A percentile compares a stretch with the other conserved stretches of the same genome.
Conservation (phyloP, 2,113 vertebrate species). For the Dendrocopos noguchii region DNA sequence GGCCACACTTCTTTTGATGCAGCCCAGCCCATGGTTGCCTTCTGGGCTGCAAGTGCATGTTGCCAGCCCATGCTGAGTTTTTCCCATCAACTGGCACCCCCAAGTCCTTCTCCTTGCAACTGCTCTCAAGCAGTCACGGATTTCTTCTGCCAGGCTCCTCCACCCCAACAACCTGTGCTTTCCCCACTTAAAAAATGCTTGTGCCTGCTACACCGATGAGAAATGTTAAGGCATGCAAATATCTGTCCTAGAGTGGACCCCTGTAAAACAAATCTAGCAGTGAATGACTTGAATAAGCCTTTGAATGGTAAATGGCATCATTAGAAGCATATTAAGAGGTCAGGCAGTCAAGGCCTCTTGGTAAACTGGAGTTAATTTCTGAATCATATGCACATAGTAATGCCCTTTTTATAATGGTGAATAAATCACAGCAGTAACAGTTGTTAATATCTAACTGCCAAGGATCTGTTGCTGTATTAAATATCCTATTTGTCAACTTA, state of each 20-base stretch:
- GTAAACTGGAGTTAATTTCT: slow-evolving; percentile 98
- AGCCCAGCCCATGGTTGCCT: too few species aligned
- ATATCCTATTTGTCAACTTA: slow-evolving; percentile 97
- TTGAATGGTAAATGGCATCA: slow-evolving; percentile 95
- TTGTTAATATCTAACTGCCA: slow-evolving; percentile 99
- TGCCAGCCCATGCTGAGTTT: too few species aligned
- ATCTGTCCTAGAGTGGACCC: slow-evolving; percentile 70
- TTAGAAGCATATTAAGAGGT: slow-evolving; percentile 99
- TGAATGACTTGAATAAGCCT: slow-evolving; percentile 84
- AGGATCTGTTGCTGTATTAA: slow-evolving; percentile 88
- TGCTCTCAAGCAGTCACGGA: too few species aligned
- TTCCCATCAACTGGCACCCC: too few species aligned
- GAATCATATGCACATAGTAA: slow-evolving; percentile 94
- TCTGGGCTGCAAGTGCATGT: too few species aligned
- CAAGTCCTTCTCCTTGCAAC: too few species aligned
- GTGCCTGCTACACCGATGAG: neutral
- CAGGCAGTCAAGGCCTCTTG: slow-evolving; percentile 90
- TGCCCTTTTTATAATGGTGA: slow-evolving; percentile 89
- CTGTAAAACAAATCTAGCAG: slow-evolving; percentile 63
- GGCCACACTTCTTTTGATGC: too few species aligned
- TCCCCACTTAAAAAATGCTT: neutral
- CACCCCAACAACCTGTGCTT: neutral
- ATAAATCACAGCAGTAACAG: slow-evolving; percentile 98
- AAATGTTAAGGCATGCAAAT: slow-evolving; percentile 24
- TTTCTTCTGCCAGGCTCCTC: neutral